phyloP scores from a whole-genome alignment of 2,113 vertebrate genomes.

The Lophochroa leadbeateri region DNA sequence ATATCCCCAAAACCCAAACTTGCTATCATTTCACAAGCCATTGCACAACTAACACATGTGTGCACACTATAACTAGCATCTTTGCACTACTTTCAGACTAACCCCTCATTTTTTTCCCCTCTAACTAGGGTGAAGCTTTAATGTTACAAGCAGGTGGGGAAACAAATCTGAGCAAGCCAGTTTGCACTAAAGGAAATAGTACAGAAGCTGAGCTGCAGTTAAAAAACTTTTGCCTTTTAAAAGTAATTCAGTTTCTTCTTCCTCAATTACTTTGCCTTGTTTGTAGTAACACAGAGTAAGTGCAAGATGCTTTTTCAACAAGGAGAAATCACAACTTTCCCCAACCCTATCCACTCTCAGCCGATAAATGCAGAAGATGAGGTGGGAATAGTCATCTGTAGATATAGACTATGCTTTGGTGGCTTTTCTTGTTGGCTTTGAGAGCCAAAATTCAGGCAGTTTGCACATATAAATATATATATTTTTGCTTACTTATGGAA shows the following conservation, averaged over 20 bases:
- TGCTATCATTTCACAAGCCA: constrained; percentile 1
- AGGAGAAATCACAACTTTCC: neutral
- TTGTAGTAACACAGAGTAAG: constrained; percentile 4
- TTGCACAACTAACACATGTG: neutral
- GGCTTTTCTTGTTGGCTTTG: neutral
- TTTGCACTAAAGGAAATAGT: neutral
- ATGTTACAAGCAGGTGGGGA: neutral
- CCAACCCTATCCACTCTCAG: neutral
- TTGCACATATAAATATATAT: constrained; percentile 57
- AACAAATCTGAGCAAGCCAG: neutral
- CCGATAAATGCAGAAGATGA: neutral
- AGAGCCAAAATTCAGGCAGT: constrained; percentile 21
- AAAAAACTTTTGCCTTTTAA: neutral
- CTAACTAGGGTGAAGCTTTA: neutral
- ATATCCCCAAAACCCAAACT: neutral
- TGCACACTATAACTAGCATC: neutral
- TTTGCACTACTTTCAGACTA: constrained; percentile 4
- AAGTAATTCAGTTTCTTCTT: neutral
- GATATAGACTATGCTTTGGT: constrained; percentile 38
- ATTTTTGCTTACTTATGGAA: constrained; percentile 48
- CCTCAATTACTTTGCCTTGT: neutral
- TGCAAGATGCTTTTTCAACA: constrained; percentile 36
- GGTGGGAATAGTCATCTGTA: neutral
- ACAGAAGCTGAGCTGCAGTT: neutral
- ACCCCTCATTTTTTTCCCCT: rapidly evolving